These are phyloP conservation scores for Leptura quadrifasciata DNA, from an alignment of 2,888 invertebrate genomes.

Conservation along the genomic window DNA sequence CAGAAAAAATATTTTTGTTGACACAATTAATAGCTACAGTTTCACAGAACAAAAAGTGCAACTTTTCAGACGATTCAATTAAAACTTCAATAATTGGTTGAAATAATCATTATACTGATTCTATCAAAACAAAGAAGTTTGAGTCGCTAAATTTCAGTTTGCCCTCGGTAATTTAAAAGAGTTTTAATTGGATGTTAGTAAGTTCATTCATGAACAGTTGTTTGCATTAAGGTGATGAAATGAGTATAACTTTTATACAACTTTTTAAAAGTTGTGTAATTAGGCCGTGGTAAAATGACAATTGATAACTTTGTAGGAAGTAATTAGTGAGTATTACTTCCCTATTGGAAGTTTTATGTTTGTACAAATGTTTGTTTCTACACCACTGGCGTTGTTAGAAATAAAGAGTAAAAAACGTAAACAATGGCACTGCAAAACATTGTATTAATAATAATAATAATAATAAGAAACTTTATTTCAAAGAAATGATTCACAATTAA, in stretches of 20 bases:
- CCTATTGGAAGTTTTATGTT: not conserved
- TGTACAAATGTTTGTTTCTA: not conserved
- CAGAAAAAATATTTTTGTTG: too few species aligned
- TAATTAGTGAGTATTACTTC: not conserved
- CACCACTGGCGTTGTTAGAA: not conserved
- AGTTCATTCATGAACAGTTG: slow-evolving; percentile 41
- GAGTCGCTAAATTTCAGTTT: slow-evolving; percentile 33
- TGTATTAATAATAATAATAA: too few species aligned
- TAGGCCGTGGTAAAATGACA: slow-evolving; percentile 2
- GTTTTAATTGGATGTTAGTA: slow-evolving; percentile 44
- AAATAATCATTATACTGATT: not conserved
- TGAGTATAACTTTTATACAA: slow-evolving; percentile 31
- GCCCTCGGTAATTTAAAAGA: slow-evolving; percentile 31
- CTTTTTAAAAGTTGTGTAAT: slow-evolving; percentile 29
- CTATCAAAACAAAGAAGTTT: slow-evolving; percentile 10
- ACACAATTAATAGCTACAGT: too few species aligned
- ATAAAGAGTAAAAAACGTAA: not conserved
- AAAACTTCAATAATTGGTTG: slow-evolving; percentile 5
- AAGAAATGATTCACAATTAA: too few species aligned
- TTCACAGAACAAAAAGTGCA: not conserved
- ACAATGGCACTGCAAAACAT: too few species aligned
- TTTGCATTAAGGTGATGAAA: slow-evolving; percentile 34
- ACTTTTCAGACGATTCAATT: not conserved
- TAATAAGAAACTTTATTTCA: too few species aligned
- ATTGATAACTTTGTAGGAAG: not conserved